Percentiles rank a stretch among this genome's conserved stretches.
These are phyloP conservation scores for Zeugodacus cucurbitae DNA, from an alignment of 1,140 invertebrate genomes.

Conservation along the genomic window DNA sequence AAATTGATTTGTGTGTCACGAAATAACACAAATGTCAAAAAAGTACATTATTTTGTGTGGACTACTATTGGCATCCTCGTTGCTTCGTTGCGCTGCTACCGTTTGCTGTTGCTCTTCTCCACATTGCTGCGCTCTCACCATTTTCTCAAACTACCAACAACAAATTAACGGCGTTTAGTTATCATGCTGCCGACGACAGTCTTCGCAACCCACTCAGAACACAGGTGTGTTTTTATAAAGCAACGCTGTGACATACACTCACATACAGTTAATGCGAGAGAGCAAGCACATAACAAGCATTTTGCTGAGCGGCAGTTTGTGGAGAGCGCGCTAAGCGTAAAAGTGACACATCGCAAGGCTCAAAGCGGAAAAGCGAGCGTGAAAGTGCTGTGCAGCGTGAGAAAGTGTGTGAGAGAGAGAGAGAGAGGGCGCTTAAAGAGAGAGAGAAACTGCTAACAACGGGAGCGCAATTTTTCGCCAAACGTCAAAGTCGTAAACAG, in stretches of 20 bases:
- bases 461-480: not conserved
- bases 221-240: not conserved
- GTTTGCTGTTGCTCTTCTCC: not conserved
- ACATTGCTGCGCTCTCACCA: conserved; percentile 14
- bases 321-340: not conserved
- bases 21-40: conserved; percentile 66
- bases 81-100: not conserved
- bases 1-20: conserved; percentile 65
- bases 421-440: not conserved
- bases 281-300: not conserved
- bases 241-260: not conserved
- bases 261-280: not conserved
- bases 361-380: not conserved
- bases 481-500: not conserved
- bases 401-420: not conserved
- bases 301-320: not conserved
- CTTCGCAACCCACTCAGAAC: not conserved
- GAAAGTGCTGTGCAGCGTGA: not conserved
- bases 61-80: conserved; percentile 34
- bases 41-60: not conserved
- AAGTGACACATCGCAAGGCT: not conserved
- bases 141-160: not conserved
- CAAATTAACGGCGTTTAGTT: not conserved
- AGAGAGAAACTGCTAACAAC: not conserved
- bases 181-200: not conserved